A percentile compares a stretch with the other conserved stretches of the same genome.
Conservation (phyloP, 2,113 vertebrate species). For the Thomomys bottae region DNA sequence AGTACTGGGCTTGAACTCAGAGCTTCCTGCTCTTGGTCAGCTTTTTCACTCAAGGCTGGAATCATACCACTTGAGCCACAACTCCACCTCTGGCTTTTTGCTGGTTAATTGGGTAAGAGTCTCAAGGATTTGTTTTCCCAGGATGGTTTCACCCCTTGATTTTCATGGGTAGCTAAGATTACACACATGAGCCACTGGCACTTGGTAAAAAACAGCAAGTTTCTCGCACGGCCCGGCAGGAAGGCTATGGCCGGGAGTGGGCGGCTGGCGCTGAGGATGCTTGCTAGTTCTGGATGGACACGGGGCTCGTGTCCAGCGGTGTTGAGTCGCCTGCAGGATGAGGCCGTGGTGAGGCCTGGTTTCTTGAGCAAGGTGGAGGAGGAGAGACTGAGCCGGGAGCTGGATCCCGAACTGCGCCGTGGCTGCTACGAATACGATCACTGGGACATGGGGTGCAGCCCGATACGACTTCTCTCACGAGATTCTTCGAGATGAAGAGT, state of each 20-base stretch:
- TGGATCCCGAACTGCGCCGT: constrained; percentile 89
- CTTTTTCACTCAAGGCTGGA: no score
- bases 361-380: constrained; percentile 92
- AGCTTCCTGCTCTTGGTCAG: no score
- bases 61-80: no score
- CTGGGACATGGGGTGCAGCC: constrained; percentile 91
- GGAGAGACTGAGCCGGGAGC: constrained; percentile 84
- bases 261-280: neutral
- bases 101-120: no score
- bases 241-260: constrained; percentile 19
- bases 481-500: constrained; percentile 91
- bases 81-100: no score
- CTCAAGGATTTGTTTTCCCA: no score
- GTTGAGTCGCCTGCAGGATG: constrained; percentile 78
- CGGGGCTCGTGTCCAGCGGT: constrained; percentile 66
- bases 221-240: neutral
- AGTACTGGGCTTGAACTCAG: no score
- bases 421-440: constrained; percentile 92
- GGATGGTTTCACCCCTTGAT: no score
- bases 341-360: constrained; percentile 86
- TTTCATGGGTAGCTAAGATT: no score
- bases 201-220: no score
- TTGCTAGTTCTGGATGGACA: constrained; percentile 15
- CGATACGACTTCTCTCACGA: constrained; percentile 92
- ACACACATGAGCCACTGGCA: no score